These are phyloP conservation scores for Drusus annulatus DNA, from an alignment of 1,140 invertebrate species.

Conservation along the genomic window DNA sequence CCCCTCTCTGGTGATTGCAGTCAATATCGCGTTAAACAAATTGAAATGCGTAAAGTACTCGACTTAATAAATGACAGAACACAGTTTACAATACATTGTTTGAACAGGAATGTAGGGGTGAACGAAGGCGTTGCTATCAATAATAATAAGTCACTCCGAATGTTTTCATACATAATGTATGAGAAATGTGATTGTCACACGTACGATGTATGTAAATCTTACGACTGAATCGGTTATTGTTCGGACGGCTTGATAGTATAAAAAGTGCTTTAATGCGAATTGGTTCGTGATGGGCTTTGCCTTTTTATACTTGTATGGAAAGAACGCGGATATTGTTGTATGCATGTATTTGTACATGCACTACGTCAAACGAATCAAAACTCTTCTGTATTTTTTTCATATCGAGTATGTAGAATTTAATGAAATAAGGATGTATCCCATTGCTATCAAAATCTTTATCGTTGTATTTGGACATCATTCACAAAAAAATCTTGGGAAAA, in stretches of 20 bases:
- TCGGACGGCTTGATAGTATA: conserved; percentile 27
- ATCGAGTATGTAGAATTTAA: too few relatives aligned
- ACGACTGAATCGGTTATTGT: conserved; percentile 53
- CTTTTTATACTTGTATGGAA: too few relatives aligned
- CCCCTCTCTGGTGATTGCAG: neutral
- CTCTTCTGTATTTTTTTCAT: too few relatives aligned
- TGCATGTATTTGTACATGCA: too few relatives aligned
- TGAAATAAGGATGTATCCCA: too few relatives aligned
- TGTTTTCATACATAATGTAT: conserved; percentile 52
- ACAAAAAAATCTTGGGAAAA: too few relatives aligned
- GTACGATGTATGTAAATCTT: conserved; percentile 54
- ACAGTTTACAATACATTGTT: conserved; percentile 1
- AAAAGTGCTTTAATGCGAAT: conserved; percentile 47
- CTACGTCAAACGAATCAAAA: too few relatives aligned
- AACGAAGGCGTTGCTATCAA: conserved; percentile 38
- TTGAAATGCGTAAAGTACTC: conserved; percentile 3
- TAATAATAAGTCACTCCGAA: conserved; percentile 28
- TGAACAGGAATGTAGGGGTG: conserved; percentile 32
- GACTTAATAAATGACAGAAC: conserved; percentile 2
- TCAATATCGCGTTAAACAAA: neutral
- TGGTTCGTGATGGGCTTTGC: neutral
- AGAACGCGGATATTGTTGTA: conserved; percentile 6
- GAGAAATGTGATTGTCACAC: conserved; percentile 58
- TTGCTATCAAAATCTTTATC: too few relatives aligned
- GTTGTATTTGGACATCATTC: too few relatives aligned